phyloP scores from a whole-genome alignment of 2,797 vertebrate species.

The Catostomus latipinnis region DNA sequence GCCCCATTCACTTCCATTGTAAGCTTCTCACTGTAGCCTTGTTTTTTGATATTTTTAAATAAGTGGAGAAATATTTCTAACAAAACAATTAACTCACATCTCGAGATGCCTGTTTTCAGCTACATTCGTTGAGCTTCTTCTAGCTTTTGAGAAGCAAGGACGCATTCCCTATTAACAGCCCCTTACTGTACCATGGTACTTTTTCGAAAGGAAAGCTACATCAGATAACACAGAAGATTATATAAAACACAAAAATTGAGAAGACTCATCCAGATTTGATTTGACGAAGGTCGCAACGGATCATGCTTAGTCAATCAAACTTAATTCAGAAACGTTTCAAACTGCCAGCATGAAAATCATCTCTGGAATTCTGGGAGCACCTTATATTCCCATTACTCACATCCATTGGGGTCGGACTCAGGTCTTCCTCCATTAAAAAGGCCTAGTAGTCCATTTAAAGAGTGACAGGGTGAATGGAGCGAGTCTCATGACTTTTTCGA shows the following conservation, averaged over 20 bases:
- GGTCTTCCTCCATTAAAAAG: conserved; percentile 55
- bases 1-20: too few relatives aligned
- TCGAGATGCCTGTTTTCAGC: too few relatives aligned
- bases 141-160: too few relatives aligned
- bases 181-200: background rate
- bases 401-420: conserved; percentile 34
- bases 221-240: background rate
- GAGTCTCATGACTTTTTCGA: conserved; percentile 52
- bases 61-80: too few relatives aligned
- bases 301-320: conserved; percentile 1
- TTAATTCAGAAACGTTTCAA: conserved; percentile 12
- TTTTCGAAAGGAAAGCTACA: background rate
- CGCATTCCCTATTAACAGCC: too few relatives aligned
- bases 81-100: too few relatives aligned
- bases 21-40: too few relatives aligned
- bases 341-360: background rate
- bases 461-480: conserved; percentile 44
- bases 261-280: conserved; percentile 4
- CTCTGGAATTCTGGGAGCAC: conserved; percentile 13
- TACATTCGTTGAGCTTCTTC: too few relatives aligned
- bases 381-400: conserved; percentile 47
- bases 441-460: conserved; percentile 49
- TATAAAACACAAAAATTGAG: background rate
- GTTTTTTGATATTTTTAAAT: too few relatives aligned
- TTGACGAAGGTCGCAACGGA: background rate